phyloP scores from a whole-genome alignment of 2,113 vertebrate genomes.

The Chloropsis hardwickii region DNA sequence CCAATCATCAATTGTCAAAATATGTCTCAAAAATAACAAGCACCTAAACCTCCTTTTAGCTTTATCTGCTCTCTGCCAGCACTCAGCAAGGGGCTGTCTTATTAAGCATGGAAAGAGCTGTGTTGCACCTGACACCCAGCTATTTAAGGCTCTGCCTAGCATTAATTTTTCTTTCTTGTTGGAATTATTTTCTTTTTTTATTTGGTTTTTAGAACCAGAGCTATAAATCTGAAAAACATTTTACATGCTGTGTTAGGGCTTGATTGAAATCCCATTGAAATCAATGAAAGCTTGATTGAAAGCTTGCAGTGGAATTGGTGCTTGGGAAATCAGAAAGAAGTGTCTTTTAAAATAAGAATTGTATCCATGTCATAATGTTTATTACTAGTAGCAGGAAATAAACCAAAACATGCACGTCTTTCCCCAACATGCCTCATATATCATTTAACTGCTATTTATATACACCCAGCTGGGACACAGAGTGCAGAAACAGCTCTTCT shows the following conservation, averaged over 20 bases:
- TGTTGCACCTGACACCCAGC: not conserved
- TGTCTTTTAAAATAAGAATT: not conserved
- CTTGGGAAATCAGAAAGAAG: not conserved
- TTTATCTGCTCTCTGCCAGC: not conserved
- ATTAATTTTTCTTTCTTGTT: not conserved
- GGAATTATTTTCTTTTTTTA: not conserved
- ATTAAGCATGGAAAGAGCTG: not conserved
- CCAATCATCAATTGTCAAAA: not conserved
- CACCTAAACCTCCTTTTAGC: not conserved
- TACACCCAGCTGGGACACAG: not conserved
- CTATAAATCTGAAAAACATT: conserved; percentile 8
- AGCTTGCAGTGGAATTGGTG: not conserved
- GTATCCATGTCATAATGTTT: not conserved
- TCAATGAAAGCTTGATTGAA: not conserved
- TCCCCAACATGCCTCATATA: not conserved
- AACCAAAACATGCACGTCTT: not conserved
- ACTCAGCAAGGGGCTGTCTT: not conserved
- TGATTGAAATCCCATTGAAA: conserved; percentile 9
- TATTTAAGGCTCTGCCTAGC: not conserved
- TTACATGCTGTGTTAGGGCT: not conserved
- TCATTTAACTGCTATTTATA: not conserved
- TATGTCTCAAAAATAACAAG: not conserved
- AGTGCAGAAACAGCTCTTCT: not conserved
- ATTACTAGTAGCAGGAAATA: not conserved
- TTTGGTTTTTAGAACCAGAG: not conserved